These are phyloP conservation scores for Propithecus deckenii DNA, from an alignment of 2,797 vertebrate genomes.

Conservation along the genomic window DNA sequence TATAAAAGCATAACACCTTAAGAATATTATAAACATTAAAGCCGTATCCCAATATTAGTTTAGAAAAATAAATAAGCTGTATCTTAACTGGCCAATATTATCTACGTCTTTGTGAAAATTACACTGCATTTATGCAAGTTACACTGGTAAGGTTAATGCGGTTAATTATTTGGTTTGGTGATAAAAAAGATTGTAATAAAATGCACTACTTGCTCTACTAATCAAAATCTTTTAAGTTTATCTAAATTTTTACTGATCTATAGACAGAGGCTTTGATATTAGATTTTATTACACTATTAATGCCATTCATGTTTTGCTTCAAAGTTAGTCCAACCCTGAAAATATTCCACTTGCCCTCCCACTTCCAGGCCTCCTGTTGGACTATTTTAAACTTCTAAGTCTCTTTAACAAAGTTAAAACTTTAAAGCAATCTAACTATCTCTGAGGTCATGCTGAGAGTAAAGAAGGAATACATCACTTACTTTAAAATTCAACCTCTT, in stretches of 20 bases:
- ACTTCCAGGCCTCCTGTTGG: conserved; percentile 55
- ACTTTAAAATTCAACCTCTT: conserved; percentile 74
- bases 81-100: background rate
- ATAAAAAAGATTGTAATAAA: background rate
- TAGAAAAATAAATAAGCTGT: background rate
- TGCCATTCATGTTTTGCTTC: conserved; percentile 67
- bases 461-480: conserved; percentile 67
- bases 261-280: conserved; percentile 29
- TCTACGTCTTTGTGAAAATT: background rate
- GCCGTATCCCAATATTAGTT: background rate
- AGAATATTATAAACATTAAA: background rate
- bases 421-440: conserved; percentile 69
- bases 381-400: conserved; percentile 74
- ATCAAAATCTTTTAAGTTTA: conserved; percentile 28
- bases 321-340: conserved; percentile 67
- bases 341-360: conserved; percentile 60
- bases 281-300: conserved; percentile 51
- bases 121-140: background rate
- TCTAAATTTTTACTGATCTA: conserved; percentile 4
- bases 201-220: background rate
- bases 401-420: conserved; percentile 73
- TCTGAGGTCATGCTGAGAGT: conserved; percentile 74
- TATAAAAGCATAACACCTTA: background rate
- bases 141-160: background rate
- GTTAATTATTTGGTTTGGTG: background rate